A percentile compares a stretch with the other conserved stretches of the same genome.
Evolutionary conservation across 2,888 invertebrate species (phyloP).

Genomic region (Hecatera dysodea): DNA sequence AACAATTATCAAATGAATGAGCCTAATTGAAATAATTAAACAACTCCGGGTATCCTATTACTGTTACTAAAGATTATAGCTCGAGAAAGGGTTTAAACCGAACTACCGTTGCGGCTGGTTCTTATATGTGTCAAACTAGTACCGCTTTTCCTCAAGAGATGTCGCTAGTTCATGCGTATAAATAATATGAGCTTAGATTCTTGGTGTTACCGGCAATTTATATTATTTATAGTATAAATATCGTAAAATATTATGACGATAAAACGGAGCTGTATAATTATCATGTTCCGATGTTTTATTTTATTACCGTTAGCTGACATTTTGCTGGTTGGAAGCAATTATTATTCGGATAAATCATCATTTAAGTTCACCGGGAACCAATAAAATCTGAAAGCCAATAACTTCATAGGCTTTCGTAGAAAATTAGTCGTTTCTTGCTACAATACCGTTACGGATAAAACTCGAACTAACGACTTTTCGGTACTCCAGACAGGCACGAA

Average conservation of each 20-base stretch:
- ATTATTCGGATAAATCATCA: neutral
- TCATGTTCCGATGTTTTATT: conserved; percentile 19
- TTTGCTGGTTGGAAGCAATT: neutral
- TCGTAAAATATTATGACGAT: conserved; percentile 23
- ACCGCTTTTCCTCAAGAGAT: conserved; percentile 77
- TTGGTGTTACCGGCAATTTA: neutral
- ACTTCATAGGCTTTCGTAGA: neutral
- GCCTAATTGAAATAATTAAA: conserved; percentile 72
- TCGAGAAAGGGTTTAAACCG: conserved; percentile 69
- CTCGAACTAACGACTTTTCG: neutral
- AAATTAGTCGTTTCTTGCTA: neutral
- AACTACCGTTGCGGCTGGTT: conserved; percentile 75
- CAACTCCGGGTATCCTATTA: conserved; percentile 67
- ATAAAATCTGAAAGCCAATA: neutral
- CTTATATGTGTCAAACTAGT: conserved; percentile 74
- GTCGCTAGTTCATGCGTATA: conserved; percentile 65
- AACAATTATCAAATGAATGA: conserved; percentile 67
- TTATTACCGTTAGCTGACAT: conserved; percentile 33
- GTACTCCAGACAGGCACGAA: neutral
- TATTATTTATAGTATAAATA: conserved; percentile 24
- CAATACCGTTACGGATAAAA: neutral
- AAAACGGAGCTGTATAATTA: conserved; percentile 36
- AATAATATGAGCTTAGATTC: conserved; percentile 12
- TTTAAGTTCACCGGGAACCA: neutral
- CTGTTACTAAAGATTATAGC: conserved; percentile 63